Conservation (phyloP, 2,888 invertebrate genomes). For the Cryptosula pallasiana region DNA sequence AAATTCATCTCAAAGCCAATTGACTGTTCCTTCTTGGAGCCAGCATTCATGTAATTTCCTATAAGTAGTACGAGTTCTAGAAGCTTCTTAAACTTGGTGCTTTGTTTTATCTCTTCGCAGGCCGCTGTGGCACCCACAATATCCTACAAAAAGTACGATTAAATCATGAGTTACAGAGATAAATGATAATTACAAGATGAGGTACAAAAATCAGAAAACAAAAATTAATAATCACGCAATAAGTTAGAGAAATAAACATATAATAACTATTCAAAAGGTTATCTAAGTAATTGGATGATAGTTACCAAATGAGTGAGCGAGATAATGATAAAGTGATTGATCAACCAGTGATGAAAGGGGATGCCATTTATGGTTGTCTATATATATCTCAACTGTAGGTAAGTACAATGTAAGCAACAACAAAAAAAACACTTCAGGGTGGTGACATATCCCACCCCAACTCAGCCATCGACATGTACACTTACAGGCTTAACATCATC, state of each 20-base stretch:
- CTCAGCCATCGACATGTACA: too few relatives aligned
- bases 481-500: slow-evolving; percentile 79
- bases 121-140: slow-evolving; percentile 92
- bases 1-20: slow-evolving; percentile 95
- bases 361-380: too few relatives aligned
- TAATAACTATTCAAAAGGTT: too few relatives aligned
- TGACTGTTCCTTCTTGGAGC: slow-evolving; percentile 83
- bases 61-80: slow-evolving; percentile 80
- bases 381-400: too few relatives aligned
- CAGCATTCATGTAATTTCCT: slow-evolving; percentile 95
- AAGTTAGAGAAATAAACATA: neutral
- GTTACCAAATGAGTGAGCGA: too few relatives aligned
- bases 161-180: too few relatives aligned
- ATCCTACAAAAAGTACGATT: slow-evolving; percentile 59
- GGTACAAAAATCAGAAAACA: neutral
- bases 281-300: too few relatives aligned
- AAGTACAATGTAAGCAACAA: too few relatives aligned
- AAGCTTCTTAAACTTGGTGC: slow-evolving; percentile 82
- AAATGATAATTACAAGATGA: neutral
- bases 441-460: too few relatives aligned
- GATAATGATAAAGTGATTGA: too few relatives aligned
- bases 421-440: too few relatives aligned
- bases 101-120: slow-evolving; percentile 84
- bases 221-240: neutral
- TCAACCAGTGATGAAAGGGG: too few relatives aligned